Evolutionary conservation across 64 coral and sea anemone species (phyloP).

Genomic region (Stylophora pistillata): DNA sequence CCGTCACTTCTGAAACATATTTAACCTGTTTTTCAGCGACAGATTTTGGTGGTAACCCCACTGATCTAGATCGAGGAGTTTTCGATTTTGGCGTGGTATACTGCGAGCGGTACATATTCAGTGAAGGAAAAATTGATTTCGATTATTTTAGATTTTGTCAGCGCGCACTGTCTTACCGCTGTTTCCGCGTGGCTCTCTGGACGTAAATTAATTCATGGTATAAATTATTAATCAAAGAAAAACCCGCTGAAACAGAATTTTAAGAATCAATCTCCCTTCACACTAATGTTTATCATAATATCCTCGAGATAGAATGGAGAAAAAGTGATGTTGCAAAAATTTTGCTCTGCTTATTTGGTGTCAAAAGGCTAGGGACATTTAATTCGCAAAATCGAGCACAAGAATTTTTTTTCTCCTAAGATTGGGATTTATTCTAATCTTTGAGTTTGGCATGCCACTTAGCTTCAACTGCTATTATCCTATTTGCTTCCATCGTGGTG

Average conservation of each 20-base stretch:
- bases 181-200: constrained; percentile 18
- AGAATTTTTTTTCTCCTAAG: background rate
- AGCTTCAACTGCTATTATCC: background rate
- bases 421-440: background rate
- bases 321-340: background rate
- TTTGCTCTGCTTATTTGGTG: too few relatives aligned
- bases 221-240: constrained; percentile 14
- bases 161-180: background rate
- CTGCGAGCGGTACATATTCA: constrained; percentile 8
- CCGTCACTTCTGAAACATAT: constrained; percentile 33
- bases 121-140: background rate
- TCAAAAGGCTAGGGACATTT: background rate
- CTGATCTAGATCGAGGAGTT: background rate
- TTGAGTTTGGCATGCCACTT: background rate
- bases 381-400: background rate
- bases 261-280: background rate
- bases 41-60: background rate
- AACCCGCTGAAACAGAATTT: background rate
- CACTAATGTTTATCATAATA: background rate
- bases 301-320: background rate
- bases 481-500: background rate
- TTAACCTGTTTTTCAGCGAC: background rate
- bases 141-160: background rate
- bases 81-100: background rate
- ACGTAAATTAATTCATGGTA: constrained; percentile 18